Percentiles rank a stretch among this genome's conserved stretches.
phyloP scores from a whole-genome alignment of 2,888 invertebrate genomes.

The Villa cingulata region DNA sequence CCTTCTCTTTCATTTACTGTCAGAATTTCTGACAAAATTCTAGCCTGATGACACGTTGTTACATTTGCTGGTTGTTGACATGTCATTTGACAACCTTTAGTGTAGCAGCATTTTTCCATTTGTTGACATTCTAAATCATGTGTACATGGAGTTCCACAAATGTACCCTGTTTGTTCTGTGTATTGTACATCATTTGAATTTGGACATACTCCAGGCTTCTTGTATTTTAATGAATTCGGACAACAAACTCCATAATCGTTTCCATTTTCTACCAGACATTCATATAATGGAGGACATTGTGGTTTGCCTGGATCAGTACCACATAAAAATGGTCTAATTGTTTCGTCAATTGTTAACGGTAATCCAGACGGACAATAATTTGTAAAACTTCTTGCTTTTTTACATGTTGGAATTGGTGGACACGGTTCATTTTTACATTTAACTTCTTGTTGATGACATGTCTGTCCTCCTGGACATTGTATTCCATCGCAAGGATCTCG shows the following conservation, averaged over 20 bases:
- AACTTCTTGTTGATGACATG: slow-evolving; percentile 65
- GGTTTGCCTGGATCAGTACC: slow-evolving; percentile 71
- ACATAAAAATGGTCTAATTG: slow-evolving; percentile 66
- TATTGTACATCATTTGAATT: slow-evolving; percentile 31
- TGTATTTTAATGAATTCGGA: slow-evolving; percentile 58
- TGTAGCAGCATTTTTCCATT: slow-evolving; percentile 68
- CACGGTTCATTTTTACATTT: slow-evolving; percentile 67
- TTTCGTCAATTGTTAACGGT: slow-evolving; percentile 56
- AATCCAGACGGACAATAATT: slow-evolving; percentile 68
- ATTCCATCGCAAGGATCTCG: slow-evolving; percentile 65
- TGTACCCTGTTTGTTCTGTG: slow-evolving; percentile 29
- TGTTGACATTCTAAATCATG: slow-evolving; percentile 73
- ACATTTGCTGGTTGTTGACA: slow-evolving; percentile 64
- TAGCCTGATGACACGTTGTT: slow-evolving; percentile 64
- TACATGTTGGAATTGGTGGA: slow-evolving; percentile 72
- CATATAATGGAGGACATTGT: slow-evolving; percentile 67
- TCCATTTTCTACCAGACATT: slow-evolving; percentile 62
- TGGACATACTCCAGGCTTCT: slow-evolving; percentile 69
- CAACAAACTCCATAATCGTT: slow-evolving; percentile 84
- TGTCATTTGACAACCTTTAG: slow-evolving; percentile 56
- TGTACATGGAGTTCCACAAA: slow-evolving; percentile 54
- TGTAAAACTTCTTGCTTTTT: slow-evolving; percentile 60
- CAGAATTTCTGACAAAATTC: slow-evolving; percentile 60
- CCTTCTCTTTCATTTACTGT: slow-evolving; percentile 67
- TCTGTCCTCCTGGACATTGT: slow-evolving; percentile 59